Conservation (phyloP, 2,888 invertebrate species). For the Catocala fraxini region DNA sequence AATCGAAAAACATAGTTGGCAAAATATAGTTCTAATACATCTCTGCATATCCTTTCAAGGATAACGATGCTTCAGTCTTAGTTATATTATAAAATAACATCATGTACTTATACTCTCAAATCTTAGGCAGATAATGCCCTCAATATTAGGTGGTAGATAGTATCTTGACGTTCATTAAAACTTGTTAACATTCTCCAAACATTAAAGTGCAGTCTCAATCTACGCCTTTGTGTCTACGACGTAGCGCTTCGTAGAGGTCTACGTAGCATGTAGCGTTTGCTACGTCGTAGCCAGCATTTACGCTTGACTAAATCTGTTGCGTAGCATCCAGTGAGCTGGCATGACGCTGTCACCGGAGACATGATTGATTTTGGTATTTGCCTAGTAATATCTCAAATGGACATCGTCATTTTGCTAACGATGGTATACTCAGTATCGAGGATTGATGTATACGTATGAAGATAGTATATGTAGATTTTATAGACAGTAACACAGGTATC, state of each 20-base stretch:
- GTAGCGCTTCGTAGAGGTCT: constrained; percentile 51
- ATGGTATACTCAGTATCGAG: neutral
- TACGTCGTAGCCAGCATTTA: constrained; percentile 54
- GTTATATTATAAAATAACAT: too few species aligned
- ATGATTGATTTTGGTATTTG: constrained; percentile 30
- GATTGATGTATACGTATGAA: neutral
- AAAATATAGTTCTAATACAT: too few species aligned
- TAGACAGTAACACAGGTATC: too few species aligned
- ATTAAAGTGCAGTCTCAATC: neutral
- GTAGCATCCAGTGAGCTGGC: constrained; percentile 32
- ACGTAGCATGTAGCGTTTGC: constrained; percentile 56
- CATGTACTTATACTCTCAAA: too few species aligned
- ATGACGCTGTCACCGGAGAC: constrained; percentile 16
- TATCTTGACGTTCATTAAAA: neutral
- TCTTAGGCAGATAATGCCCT: too few species aligned
- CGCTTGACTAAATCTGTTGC: constrained; percentile 32
- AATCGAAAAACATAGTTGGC: too few species aligned
- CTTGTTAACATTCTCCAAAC: neutral
- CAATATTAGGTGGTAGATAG: too few species aligned
- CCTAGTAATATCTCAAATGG: constrained; percentile 11
- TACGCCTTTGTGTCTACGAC: constrained; percentile 32
- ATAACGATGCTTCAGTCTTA: too few species aligned
- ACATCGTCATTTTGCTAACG: constrained; percentile 3
- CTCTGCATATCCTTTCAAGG: too few species aligned
- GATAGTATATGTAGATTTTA: too few species aligned